Percentiles rank a stretch among this genome's conserved stretches.
Conservation (phyloP, 2,113 vertebrate genomes). For the Sylvilagus bachmani region DNA sequence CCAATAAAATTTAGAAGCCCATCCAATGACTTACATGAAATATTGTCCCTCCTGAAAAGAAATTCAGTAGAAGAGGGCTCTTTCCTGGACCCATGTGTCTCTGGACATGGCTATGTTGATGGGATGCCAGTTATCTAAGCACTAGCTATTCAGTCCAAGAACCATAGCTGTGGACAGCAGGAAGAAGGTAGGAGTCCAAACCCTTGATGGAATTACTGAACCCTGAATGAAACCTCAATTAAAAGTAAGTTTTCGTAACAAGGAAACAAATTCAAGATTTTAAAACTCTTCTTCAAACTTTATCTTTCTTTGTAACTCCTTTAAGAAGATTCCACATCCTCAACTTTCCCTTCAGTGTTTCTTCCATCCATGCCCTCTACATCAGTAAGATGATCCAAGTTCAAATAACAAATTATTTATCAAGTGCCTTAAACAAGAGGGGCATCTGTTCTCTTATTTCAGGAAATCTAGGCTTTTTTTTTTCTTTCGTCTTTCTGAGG, state of each 20-base stretch:
- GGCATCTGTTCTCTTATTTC: background rate
- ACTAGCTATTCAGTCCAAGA: background rate
- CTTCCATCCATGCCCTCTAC: background rate
- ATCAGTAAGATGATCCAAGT: background rate
- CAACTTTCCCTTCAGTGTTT: background rate
- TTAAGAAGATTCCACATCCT: background rate
- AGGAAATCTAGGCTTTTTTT: conserved; percentile 14
- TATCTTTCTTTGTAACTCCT: background rate
- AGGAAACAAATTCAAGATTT: background rate
- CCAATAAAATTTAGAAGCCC: background rate
- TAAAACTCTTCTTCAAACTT: background rate
- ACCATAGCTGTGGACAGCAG: background rate
- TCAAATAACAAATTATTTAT: background rate
- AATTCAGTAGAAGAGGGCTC: background rate
- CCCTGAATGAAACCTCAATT: background rate
- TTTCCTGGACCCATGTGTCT: background rate
- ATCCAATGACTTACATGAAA: background rate
- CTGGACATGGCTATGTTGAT: background rate
- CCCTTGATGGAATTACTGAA: background rate
- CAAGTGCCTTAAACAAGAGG: background rate
- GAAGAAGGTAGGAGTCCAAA: background rate
- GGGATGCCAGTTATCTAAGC: background rate
- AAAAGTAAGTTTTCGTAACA: background rate
- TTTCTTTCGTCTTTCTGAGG: background rate
- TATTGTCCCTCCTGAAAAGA: background rate